Evolutionary conservation across 2,888 invertebrate species (phyloP).

Genomic region (Salticus scenicus): DNA sequence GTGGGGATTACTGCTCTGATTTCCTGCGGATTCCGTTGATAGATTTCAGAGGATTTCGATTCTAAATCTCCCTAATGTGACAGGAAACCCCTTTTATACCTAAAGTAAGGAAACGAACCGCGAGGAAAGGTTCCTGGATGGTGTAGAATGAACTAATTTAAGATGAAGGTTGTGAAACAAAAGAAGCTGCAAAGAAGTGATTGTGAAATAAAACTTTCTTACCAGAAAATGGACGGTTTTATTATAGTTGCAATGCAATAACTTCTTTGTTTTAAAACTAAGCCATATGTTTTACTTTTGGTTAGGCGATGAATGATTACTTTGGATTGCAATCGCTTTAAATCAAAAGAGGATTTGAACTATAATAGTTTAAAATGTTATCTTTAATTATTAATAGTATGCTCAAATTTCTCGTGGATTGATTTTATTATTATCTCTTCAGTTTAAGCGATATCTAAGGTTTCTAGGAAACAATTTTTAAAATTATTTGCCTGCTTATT

Average conservation of each 20-base stretch:
- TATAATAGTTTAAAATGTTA: too few species aligned
- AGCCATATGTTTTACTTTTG: too few species aligned
- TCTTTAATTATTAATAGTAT: too few species aligned
- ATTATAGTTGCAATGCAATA: background rate
- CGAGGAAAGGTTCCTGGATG: background rate
- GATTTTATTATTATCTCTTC: too few species aligned
- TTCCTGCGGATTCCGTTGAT: conserved; percentile 14
- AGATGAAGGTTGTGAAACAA: background rate
- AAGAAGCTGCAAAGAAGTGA: background rate
- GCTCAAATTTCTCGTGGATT: too few species aligned
- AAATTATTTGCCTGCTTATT: too few species aligned
- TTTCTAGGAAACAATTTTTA: too few species aligned
- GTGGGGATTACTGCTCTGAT: background rate
- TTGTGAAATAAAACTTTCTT: background rate
- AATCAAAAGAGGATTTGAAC: too few species aligned
- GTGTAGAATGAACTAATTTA: conserved; percentile 9
- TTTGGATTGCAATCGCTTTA: too few species aligned
- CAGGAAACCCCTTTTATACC: background rate
- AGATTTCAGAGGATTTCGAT: conserved; percentile 1
- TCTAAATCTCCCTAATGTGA: conserved; percentile 12
- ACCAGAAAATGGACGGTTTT: background rate
- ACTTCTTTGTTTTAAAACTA: background rate
- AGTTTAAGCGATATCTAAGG: too few species aligned
- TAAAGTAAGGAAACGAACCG: background rate
- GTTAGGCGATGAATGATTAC: too few species aligned